Conservation (phyloP, 2,113 vertebrate genomes). For the Sander vitreus region DNA sequence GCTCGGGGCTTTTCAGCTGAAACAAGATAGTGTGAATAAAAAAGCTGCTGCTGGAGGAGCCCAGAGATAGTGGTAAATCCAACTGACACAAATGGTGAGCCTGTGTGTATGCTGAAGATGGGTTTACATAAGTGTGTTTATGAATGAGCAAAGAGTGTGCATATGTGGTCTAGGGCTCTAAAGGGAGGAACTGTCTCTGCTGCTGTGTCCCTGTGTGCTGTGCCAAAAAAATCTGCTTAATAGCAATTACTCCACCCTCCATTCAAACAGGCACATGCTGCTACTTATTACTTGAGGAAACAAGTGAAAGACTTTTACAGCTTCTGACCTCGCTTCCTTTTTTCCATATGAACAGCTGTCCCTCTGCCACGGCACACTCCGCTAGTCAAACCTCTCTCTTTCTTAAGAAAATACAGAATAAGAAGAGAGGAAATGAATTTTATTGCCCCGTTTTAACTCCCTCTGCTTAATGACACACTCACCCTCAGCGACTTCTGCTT, state of each 20-base stretch:
- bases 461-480: conserved; percentile 62
- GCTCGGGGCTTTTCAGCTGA: conserved; percentile 58
- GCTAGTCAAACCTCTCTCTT: conserved; percentile 33
- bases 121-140: conserved; percentile 68
- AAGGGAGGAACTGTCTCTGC: background rate
- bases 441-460: conserved; percentile 68
- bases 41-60: conserved; percentile 39
- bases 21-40: conserved; percentile 52
- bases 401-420: conserved; percentile 59
- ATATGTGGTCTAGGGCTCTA: conserved; percentile 61
- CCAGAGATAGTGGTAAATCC: conserved; percentile 56
- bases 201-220: conserved; percentile 29
- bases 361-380: conserved; percentile 69
- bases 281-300: conserved; percentile 63
- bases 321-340: conserved; percentile 67
- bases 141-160: conserved; percentile 58
- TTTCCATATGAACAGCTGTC: conserved; percentile 70
- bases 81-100: conserved; percentile 44
- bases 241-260: conserved; percentile 78
- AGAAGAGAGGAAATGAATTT: conserved; percentile 68
- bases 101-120: conserved; percentile 43
- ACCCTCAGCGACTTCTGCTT: conserved; percentile 44
- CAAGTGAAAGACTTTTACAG: conserved; percentile 69
- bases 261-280: conserved; percentile 74
- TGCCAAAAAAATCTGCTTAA: conserved; percentile 68